phyloP scores from a whole-genome alignment of 2,113 vertebrate species.

The Thermophis baileyi region DNA sequence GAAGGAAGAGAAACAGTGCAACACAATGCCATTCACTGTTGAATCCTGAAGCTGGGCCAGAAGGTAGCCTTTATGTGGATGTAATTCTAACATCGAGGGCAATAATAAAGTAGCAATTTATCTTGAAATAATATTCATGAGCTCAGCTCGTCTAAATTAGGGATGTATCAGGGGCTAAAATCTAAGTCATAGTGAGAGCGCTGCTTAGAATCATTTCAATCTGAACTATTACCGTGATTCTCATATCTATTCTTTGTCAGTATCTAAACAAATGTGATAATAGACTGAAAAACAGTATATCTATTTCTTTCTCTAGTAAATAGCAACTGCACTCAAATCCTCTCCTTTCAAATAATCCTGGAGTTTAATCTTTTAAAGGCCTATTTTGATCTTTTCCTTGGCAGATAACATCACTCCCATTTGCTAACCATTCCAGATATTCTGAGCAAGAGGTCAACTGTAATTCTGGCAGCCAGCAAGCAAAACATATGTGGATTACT shows the following conservation, averaged over 20 bases:
- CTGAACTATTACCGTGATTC: conserved; percentile 39
- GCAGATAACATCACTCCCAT: conserved; percentile 6
- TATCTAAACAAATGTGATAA: conserved; percentile 30
- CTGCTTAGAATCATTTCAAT: conserved; percentile 45
- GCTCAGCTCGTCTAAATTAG: neutral
- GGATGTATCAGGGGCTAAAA: conserved; percentile 36
- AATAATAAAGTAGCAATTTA: no score
- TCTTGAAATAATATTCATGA: neutral
- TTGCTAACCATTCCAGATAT: conserved; percentile 6
- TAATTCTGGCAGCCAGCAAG: neutral
- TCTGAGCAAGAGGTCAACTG: neutral
- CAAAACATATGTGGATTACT: neutral
- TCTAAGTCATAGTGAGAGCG: conserved; percentile 42
- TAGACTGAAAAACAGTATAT: conserved; percentile 52
- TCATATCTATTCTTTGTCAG: conserved; percentile 56
- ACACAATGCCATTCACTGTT: neutral
- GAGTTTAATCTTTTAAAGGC: conserved; percentile 30
- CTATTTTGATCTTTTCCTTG: conserved; percentile 37
- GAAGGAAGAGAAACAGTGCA: neutral
- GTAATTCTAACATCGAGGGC: neutral
- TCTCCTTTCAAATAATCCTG: conserved; percentile 44
- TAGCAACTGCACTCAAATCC: conserved; percentile 54
- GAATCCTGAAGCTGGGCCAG: neutral
- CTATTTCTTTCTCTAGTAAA: conserved; percentile 59
- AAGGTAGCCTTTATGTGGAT: neutral